Percentiles rank a stretch among this genome's conserved stretches.
phyloP scores from a whole-genome alignment of 2,888 invertebrate genomes.

The Priocnemis perturbator region DNA sequence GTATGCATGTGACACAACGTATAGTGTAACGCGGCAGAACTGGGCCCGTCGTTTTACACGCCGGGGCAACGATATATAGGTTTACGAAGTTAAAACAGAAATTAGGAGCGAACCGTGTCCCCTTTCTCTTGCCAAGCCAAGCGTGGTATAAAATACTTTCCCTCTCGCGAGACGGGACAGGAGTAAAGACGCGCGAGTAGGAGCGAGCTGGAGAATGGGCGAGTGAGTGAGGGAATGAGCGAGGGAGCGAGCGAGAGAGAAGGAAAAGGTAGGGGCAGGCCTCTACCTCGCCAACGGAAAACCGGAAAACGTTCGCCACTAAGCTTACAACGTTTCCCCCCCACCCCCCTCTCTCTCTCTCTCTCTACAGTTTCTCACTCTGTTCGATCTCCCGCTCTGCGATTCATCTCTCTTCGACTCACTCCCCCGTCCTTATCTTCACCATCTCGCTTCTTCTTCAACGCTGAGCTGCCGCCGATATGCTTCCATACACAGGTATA shows the following conservation, averaged over 20 bases:
- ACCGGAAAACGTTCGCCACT: conserved; percentile 69
- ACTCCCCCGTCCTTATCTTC: conserved; percentile 21
- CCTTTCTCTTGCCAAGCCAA: conserved; percentile 75
- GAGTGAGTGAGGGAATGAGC: conserved; percentile 10
- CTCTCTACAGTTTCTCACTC: not conserved
- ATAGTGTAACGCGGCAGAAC: conserved; percentile 10
- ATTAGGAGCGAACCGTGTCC: conserved; percentile 75
- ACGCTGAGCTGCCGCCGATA: too few species aligned
- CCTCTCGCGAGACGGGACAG: conserved; percentile 66
- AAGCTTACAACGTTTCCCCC: conserved; percentile 48
- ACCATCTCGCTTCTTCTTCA: conserved; percentile 8
- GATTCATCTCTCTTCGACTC: conserved; percentile 7
- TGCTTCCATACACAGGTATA: too few species aligned
- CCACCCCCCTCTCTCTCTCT: conserved; percentile 12
- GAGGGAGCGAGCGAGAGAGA: conserved; percentile 17
- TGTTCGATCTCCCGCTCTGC: not conserved
- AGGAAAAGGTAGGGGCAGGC: conserved; percentile 39
- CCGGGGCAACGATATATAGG: conserved; percentile 53
- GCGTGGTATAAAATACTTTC: conserved; percentile 75
- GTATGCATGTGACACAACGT: too few species aligned
- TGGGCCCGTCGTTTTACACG: conserved; percentile 40
- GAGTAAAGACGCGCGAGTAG: conserved; percentile 26
- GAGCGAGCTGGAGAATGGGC: conserved; percentile 20
- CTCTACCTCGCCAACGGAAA: conserved; percentile 61
- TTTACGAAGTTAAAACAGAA: conserved; percentile 71